Conservation (phyloP, 1,140 invertebrate genomes). For the Gryllus bimaculatus region DNA sequence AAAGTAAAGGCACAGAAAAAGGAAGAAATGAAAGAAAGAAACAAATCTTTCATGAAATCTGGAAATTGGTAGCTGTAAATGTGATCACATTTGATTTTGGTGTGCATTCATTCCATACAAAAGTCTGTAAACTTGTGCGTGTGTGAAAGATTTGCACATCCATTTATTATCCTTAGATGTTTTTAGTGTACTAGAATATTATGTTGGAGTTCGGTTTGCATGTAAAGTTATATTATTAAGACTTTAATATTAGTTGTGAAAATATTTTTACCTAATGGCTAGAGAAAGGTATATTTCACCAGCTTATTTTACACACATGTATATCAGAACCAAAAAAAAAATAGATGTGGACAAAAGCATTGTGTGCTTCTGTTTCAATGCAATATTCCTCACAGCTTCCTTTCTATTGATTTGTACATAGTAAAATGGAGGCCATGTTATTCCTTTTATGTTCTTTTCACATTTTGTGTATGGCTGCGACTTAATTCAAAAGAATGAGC, state of each 20-base stretch:
- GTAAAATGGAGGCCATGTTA: too few species aligned
- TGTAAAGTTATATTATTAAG: background rate
- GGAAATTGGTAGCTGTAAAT: slow-evolving; percentile 1
- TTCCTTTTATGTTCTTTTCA: too few species aligned
- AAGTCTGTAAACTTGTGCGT: background rate
- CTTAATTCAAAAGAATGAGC: too few species aligned
- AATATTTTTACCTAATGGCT: background rate
- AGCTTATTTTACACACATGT: background rate
- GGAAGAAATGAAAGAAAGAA: slow-evolving; percentile 38
- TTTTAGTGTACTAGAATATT: background rate
- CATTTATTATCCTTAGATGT: background rate
- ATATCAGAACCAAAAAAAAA: background rate
- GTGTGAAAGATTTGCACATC: background rate
- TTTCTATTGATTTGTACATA: too few species aligned
- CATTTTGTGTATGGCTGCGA: too few species aligned
- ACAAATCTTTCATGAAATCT: slow-evolving; percentile 22
- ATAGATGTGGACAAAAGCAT: background rate
- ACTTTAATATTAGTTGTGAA: background rate
- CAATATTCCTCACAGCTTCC: too few species aligned
- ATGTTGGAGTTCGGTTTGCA: background rate
- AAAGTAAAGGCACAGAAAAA: slow-evolving; percentile 42
- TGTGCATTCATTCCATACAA: background rate
- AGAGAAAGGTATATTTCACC: background rate
- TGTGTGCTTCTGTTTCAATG: too few species aligned
- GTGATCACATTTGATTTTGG: background rate